Conservation (phyloP, 2,113 vertebrate species). For the Nycticorax nycticorax region DNA sequence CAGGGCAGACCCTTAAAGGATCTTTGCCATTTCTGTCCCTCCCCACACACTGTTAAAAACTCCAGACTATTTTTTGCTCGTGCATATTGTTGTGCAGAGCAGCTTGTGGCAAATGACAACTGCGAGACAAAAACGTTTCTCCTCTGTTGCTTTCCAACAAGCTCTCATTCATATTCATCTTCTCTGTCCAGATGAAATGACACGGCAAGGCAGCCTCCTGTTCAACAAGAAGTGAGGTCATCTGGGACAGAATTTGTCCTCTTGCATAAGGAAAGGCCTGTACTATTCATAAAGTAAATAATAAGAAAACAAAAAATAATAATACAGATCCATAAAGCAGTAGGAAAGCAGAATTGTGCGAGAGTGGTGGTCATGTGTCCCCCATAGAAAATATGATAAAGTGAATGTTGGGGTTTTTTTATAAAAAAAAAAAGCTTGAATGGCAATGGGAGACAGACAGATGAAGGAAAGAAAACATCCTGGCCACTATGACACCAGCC, state of each 20-base stretch:
- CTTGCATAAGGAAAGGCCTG: background rate
- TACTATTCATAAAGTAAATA: background rate
- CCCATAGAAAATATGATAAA: background rate
- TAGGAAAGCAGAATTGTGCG: background rate
- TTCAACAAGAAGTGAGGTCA: background rate
- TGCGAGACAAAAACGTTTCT: background rate
- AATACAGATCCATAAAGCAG: background rate
- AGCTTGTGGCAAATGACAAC: background rate
- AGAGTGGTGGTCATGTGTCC: background rate
- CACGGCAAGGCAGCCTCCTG: background rate
- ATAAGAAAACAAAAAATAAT: background rate
- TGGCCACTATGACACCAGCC: background rate
- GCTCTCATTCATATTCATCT: background rate
- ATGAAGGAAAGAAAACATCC: constrained; percentile 46
- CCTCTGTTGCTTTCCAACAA: background rate
- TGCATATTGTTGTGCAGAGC: background rate
- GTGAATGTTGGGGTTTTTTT: rapidly evolving
- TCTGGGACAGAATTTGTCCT: background rate
- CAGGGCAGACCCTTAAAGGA: background rate
- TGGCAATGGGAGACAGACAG: background rate
- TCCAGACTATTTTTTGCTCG: background rate
- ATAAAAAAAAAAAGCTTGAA: background rate
- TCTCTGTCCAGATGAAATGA: background rate
- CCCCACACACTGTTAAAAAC: background rate
- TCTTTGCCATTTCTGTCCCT: background rate